Conservation (phyloP, 2,113 vertebrate genomes). For the Strix aluco region DNA sequence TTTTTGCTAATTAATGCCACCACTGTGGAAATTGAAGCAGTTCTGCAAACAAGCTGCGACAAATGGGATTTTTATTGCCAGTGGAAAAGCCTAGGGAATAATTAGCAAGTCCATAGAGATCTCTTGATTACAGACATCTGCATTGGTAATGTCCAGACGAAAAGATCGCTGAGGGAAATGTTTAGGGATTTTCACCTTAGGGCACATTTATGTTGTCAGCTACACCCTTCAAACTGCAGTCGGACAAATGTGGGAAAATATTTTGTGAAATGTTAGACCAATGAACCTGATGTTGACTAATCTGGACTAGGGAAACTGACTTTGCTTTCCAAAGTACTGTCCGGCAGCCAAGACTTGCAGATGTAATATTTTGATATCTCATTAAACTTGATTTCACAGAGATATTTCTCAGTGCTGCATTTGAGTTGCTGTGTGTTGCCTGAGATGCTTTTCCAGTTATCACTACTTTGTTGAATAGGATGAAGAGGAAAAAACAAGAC, state of each 20-base stretch:
- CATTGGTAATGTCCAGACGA: conserved; percentile 66
- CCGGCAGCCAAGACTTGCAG: conserved; percentile 69
- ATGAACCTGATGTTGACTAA: conserved; percentile 73
- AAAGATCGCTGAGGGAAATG: conserved; percentile 68
- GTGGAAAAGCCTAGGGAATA: conserved; percentile 75
- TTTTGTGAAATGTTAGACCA: conserved; percentile 79
- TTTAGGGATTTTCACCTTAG: conserved; percentile 73
- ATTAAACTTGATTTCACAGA: conserved; percentile 71
- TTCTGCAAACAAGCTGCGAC: conserved; percentile 72
- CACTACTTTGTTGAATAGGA: neutral
- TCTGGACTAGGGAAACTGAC: conserved; percentile 62
- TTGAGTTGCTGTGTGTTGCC: neutral
- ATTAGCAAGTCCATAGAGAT: conserved; percentile 72
- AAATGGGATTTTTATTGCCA: conserved; percentile 79
- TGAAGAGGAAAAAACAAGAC: neutral
- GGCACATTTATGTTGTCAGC: conserved; percentile 78
- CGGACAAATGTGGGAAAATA: conserved; percentile 83
- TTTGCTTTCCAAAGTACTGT: conserved; percentile 68
- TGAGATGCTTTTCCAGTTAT: neutral
- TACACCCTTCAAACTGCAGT: conserved; percentile 70
- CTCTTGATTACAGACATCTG: conserved; percentile 74
- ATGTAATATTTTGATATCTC: conserved; percentile 76
- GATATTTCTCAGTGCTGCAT: conserved; percentile 3
- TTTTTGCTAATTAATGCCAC: conserved; percentile 81
- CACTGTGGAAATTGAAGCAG: conserved; percentile 71